Base-by-base conservation (phyloP, 2,888 invertebrate species). In the Orthosia cruda region DNA sequence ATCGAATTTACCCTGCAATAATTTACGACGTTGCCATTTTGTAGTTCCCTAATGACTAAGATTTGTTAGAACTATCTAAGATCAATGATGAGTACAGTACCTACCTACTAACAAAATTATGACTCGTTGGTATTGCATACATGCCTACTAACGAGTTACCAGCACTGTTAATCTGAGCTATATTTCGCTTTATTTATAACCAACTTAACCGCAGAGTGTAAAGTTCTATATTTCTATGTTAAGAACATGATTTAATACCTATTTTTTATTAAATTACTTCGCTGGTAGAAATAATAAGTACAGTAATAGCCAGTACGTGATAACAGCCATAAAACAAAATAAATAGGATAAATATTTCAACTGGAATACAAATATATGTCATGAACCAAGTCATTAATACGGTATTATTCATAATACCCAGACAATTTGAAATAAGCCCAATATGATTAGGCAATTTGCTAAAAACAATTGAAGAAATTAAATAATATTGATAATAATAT, bases 1-100 rank as follows among this genome's bases (percentile, higher is more conserved):
- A 84, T 88, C 86, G 75, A 87, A 87, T 87, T 84, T 84, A 70
- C 79, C 74, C 59, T 71, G 79, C 79, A 77, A 84, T 84, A 80
- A 84, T 75, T 87, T 84, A 57, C 49, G 70, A 78, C 74, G 23
- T 65, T 62, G 16, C 50, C 50, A 52, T 45, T 62, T 49, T 9
- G 7, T 18, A 49, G 49, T 32, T 50, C 12, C 47, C 32, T 18
- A 61, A 80, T 23, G 16, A 26, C 3, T 32, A 67, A 52, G 18
- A 13, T 55, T 57, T 69, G 11, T 26, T 26, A 45, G n/a, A 26
- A 54, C 45, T 58, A 50, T 52, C 15, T n/a, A 20, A 26, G 9
- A 45, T 26, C 16, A 9, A 49, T 55, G 3, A 26, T 11, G 32
- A 40, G 9, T 20, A 49, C 13, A 70, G 15, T 7, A 18, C 45